Percentiles rank a stretch among this genome's conserved stretches.
Evolutionary conservation across 2,797 vertebrate species (phyloP).

Genomic region (Oryzias sinensis): DNA sequence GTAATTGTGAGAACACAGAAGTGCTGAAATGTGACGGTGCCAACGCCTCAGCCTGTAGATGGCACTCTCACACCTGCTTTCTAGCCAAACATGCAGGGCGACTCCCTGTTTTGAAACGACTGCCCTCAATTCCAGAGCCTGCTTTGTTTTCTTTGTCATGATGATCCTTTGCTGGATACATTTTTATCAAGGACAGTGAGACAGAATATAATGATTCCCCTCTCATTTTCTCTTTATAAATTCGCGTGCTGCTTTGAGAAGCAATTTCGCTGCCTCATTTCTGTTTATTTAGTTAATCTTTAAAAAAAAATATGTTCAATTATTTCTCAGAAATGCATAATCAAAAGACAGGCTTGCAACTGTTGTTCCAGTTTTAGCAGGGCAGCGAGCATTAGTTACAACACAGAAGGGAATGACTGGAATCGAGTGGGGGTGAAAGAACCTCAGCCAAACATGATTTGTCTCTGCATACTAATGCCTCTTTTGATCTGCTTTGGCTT

Average conservation of each 20-base stretch:
- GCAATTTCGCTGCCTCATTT: slow-evolving; percentile 24
- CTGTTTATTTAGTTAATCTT: not conserved
- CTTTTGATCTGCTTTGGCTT: slow-evolving; percentile 77
- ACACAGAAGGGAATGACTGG: slow-evolving; percentile 70
- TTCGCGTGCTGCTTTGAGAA: not conserved
- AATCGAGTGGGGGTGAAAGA: slow-evolving; percentile 61
- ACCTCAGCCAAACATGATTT: slow-evolving; percentile 74
- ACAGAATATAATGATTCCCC: slow-evolving; percentile 5
- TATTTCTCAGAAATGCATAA: slow-evolving; percentile 58
- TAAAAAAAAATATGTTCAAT: slow-evolving; percentile 32
- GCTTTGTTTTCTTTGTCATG: slow-evolving; percentile 52
- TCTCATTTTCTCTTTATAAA: slow-evolving; percentile 7
- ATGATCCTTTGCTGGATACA: slow-evolving; percentile 30
- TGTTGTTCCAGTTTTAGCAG: slow-evolving; percentile 65
- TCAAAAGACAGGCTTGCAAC: slow-evolving; percentile 61
- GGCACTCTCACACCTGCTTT: slow-evolving; percentile 71
- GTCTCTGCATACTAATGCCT: slow-evolving; percentile 75
- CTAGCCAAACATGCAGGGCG: slow-evolving; percentile 52
- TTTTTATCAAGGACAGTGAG: slow-evolving; percentile 14
- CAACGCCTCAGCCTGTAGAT: slow-evolving; percentile 68
- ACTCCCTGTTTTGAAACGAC: slow-evolving; percentile 56
- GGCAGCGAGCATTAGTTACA: slow-evolving; percentile 67
- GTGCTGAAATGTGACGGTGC: slow-evolving; percentile 14
- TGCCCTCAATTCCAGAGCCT: slow-evolving; percentile 44
- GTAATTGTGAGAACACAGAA: slow-evolving; percentile 8